Evolutionary conservation across 2,888 invertebrate genomes (phyloP).

Genomic region (Gasteruption jaculator): DNA sequence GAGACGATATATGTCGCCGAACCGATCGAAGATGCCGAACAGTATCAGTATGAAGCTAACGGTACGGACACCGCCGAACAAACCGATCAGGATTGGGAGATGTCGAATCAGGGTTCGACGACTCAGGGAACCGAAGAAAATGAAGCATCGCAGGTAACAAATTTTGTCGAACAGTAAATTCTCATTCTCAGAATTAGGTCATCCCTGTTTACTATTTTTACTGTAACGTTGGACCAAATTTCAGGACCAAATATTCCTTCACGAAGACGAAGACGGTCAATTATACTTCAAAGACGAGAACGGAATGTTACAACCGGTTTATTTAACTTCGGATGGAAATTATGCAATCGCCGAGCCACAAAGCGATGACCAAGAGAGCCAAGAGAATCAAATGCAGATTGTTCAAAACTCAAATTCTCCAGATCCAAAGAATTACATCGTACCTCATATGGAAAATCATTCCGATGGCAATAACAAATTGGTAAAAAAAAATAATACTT

Average conservation of each 20-base stretch:
- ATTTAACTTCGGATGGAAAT: slow-evolving; percentile 47
- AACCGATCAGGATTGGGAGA: slow-evolving; percentile 42
- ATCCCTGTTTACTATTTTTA: slow-evolving; percentile 2
- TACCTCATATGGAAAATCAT: slow-evolving; percentile 35
- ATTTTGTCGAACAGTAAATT: neutral
- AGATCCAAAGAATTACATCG: slow-evolving; percentile 33
- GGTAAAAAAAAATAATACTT: too few relatives aligned
- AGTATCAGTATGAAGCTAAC: slow-evolving; percentile 37
- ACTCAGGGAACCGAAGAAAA: slow-evolving; percentile 26
- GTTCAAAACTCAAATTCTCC: slow-evolving; percentile 23
- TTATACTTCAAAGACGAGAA: slow-evolving; percentile 48
- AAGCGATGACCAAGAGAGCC: slow-evolving; percentile 38
- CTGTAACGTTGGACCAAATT: slow-evolving; percentile 5
- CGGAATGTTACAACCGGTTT: slow-evolving; percentile 45
- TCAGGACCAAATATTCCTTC: slow-evolving; percentile 46
- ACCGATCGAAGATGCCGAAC: slow-evolving; percentile 32
- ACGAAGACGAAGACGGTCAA: slow-evolving; percentile 48
- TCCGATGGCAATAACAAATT: slow-evolving; percentile 26
- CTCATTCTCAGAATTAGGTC: neutral
- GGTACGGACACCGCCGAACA: slow-evolving; percentile 33
- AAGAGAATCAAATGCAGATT: slow-evolving; percentile 29
- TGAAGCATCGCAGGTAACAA: slow-evolving; percentile 32
- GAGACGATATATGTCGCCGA: slow-evolving; percentile 43
- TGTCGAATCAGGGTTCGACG: slow-evolving; percentile 29
- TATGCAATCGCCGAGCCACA: slow-evolving; percentile 45